Conservation (phyloP, 2,888 invertebrate genomes). For the Carpatolechia fugitivella region DNA sequence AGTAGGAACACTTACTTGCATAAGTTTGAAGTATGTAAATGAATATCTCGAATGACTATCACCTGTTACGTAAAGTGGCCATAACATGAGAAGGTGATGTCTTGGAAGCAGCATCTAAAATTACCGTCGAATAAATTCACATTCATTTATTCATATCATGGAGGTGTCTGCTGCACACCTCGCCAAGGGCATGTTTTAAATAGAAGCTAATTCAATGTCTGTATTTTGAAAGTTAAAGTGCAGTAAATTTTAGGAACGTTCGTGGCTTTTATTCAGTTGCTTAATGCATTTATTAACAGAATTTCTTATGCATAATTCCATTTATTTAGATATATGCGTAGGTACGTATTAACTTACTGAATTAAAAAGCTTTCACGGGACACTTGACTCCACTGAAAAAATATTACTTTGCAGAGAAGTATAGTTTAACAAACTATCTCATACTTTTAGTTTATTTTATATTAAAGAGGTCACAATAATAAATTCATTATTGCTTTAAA, state of each 20-base stretch:
- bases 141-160: constrained; percentile 1
- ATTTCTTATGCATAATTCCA: no score
- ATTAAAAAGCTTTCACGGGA: no score
- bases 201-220: neutral
- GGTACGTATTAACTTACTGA: no score
- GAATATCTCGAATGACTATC: constrained; percentile 25
- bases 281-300: no score
- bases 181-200: neutral
- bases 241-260: neutral
- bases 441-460: no score
- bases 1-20: constrained; percentile 31
- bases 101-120: neutral
- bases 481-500: no score
- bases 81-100: neutral
- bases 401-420: no score
- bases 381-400: no score
- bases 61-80: constrained; percentile 3
- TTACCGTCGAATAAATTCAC: neutral
- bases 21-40: constrained; percentile 46
- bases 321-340: no score
- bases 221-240: neutral
- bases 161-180: neutral
- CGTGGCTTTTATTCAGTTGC: no score
- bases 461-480: no score
- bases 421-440: no score